Evolutionary conservation across 1,140 invertebrate genomes (phyloP).

Genomic region (Danaus melanippus): DNA sequence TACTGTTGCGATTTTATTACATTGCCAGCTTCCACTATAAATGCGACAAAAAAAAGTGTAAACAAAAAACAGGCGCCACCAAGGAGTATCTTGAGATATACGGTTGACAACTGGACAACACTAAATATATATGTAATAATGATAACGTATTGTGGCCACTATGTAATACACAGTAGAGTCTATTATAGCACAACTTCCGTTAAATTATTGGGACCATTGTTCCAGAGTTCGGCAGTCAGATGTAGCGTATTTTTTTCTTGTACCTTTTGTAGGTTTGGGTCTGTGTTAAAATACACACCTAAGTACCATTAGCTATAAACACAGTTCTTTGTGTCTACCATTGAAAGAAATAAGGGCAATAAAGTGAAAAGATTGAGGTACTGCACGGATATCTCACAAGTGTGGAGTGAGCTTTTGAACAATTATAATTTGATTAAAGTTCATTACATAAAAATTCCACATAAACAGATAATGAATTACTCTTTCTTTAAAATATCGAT

Average conservation of each 20-base stretch:
- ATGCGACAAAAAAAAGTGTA: constrained; percentile 51
- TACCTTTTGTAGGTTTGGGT: constrained; percentile 56
- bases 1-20: constrained; percentile 65
- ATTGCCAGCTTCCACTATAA: constrained; percentile 54
- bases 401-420: constrained; percentile 32
- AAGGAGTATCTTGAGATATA: constrained; percentile 43
- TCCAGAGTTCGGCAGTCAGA: constrained; percentile 36
- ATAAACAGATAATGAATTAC: too few relatives aligned
- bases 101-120: constrained; percentile 4
- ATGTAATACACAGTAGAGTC: constrained; percentile 4
- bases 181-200: constrained; percentile 8
- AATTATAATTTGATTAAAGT: too few relatives aligned
- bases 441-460: too few relatives aligned
- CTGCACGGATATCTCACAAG: constrained; percentile 33
- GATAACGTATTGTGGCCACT: constrained; percentile 5
- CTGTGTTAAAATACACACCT: constrained; percentile 72
- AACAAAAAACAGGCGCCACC: constrained; percentile 69
- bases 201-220: constrained; percentile 11
- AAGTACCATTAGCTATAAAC: constrained; percentile 70
- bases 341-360: constrained; percentile 61
- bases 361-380: constrained; percentile 51
- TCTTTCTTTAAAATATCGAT: too few relatives aligned
- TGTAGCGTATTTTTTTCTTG: constrained; percentile 61
- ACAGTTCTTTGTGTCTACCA: constrained; percentile 66
- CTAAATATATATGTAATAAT: neutral